phyloP scores from a whole-genome alignment of 1,140 invertebrate species.

The Drosophila setifemur region DNA sequence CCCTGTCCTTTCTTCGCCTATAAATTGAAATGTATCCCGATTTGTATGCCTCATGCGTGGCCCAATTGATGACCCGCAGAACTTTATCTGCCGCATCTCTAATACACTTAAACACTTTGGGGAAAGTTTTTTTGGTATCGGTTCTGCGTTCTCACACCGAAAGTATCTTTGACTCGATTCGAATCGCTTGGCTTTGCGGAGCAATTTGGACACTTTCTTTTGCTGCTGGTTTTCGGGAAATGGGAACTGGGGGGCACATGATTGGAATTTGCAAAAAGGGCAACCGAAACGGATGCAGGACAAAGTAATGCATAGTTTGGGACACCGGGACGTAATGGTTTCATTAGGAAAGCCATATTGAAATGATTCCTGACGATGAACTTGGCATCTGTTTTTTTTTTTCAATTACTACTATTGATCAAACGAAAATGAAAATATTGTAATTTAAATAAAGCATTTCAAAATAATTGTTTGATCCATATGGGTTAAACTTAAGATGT shows the following conservation, averaged over 20 bases:
- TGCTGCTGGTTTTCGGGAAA: neutral
- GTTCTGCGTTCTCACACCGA: conserved; percentile 5
- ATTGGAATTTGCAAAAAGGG: conserved; percentile 55
- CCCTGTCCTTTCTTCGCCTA: conserved; percentile 6
- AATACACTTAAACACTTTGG: conserved; percentile 62
- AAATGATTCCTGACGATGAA: neutral
- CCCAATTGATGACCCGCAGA: conserved; percentile 9
- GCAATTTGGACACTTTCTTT: conserved; percentile 20
- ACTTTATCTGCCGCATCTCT: conserved; percentile 11
- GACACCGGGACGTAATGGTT: conserved; percentile 27
- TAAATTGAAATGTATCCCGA: conserved; percentile 59
- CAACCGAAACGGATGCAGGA: neutral
- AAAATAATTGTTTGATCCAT: no score
- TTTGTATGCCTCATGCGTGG: conserved; percentile 63
- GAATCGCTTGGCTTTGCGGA: conserved; percentile 16
- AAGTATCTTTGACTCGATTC: conserved; percentile 12
- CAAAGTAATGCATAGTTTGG: conserved; percentile 36
- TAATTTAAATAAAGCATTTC: no score
- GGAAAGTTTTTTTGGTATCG: conserved; percentile 8
- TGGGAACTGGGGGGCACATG: conserved; percentile 12
- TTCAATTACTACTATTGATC: no score
- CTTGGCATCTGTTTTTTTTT: neutral
- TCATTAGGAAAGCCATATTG: conserved; percentile 37
- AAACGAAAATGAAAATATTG: no score
- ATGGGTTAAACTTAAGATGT: no score